Evolutionary conservation across 2,888 invertebrate genomes (phyloP).

Genomic region (Cephalotes varians): DNA sequence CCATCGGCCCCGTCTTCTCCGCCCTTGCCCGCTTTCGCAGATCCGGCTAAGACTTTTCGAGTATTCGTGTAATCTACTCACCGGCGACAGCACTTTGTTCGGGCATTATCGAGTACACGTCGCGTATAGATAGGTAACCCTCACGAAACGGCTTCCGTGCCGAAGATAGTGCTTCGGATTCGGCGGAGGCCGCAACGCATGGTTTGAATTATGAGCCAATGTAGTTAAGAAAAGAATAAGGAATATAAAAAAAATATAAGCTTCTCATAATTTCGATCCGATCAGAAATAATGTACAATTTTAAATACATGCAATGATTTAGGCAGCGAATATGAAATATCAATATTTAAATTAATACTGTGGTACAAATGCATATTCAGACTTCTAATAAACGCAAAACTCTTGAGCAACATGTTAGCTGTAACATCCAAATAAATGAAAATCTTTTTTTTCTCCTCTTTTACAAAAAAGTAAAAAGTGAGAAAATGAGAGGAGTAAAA

Average conservation of each 20-base stretch:
- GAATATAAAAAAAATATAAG: neutral
- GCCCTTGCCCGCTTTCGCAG: neutral
- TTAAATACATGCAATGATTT: neutral
- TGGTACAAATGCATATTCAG: too few relatives aligned
- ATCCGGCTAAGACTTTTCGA: slow-evolving; percentile 73
- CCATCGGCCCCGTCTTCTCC: slow-evolving; percentile 33
- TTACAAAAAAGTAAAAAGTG: too few relatives aligned
- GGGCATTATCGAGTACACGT: slow-evolving; percentile 82
- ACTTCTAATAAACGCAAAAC: too few relatives aligned
- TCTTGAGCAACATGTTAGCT: too few relatives aligned
- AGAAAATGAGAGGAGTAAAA: too few relatives aligned
- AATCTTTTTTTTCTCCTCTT: too few relatives aligned
- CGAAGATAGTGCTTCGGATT: slow-evolving; percentile 30
- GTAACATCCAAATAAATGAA: too few relatives aligned
- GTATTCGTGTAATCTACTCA: slow-evolving; percentile 78
- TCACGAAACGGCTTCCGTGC: slow-evolving; percentile 77
- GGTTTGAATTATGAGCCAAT: slow-evolving; percentile 23
- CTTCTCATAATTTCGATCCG: neutral
- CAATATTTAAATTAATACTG: too few relatives aligned
- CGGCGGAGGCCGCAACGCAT: slow-evolving; percentile 15
- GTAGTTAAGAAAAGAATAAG: neutral
- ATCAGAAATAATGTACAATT: neutral
- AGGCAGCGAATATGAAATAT: too few relatives aligned
- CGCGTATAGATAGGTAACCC: slow-evolving; percentile 78
- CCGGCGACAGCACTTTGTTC: slow-evolving; percentile 79